These are phyloP conservation scores for Muscicapa striata DNA, from an alignment of 2,797 vertebrate genomes.

Conservation along the genomic window DNA sequence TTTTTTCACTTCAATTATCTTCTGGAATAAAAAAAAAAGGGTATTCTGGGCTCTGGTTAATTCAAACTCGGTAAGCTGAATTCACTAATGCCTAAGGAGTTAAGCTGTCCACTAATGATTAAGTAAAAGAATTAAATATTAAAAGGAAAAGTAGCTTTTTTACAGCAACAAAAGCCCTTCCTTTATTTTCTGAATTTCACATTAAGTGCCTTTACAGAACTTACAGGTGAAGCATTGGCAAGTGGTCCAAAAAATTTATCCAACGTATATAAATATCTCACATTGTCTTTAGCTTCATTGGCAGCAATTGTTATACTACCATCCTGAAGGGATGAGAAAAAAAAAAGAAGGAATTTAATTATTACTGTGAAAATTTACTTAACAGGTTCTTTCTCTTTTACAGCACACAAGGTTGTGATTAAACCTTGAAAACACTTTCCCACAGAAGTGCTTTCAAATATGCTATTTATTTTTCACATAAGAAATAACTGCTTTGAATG, in stretches of 20 bases:
- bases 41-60: background rate
- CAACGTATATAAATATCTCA: constrained; percentile 82
- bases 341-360: background rate
- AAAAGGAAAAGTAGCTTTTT: background rate
- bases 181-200: background rate
- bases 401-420: background rate
- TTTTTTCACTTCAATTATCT: background rate
- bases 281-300: constrained; percentile 88
- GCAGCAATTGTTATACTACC: constrained; percentile 79
- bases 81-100: background rate
- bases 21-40: background rate
- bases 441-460: background rate
- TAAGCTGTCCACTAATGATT: background rate
- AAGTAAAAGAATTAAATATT: background rate
- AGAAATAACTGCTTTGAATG: background rate
- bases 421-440: background rate
- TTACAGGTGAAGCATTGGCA: constrained; percentile 80
- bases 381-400: background rate
- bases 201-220: background rate
- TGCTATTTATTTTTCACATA: background rate
- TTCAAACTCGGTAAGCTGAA: background rate
- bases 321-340: constrained; percentile 71
- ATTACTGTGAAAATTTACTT: background rate
- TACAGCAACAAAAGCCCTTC: background rate
- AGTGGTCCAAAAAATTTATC: constrained; percentile 82